Evolutionary conservation across 2,113 vertebrate genomes (phyloP), one percentile per base, ranked within the genome.

Genomic region (Chrysochloris asiatica): DNA sequence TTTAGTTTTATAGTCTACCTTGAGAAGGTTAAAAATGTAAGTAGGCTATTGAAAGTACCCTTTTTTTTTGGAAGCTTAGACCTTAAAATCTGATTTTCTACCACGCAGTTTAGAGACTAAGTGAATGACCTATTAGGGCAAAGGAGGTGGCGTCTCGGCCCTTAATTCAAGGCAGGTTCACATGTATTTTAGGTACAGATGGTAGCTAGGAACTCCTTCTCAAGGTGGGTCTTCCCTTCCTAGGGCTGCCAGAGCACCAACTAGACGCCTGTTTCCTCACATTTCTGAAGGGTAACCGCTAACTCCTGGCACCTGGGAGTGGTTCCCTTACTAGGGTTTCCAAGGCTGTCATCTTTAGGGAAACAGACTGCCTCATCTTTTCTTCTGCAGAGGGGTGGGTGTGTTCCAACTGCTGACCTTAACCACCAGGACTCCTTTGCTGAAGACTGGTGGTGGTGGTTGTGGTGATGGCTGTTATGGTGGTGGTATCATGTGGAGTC

Each of bases 1-100:
- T 89, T 78, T 77, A 54, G 47, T 83, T 89, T 86, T 83, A 47
- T 75, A 56, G 36, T 26, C 6, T 88, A 63, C 54, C 21, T 54
- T 71, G 75, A 63, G 33, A 92, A 80, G 38, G 73, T 90, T 67
- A 83, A 36, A 83, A 65, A 54, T 82, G 43, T 65, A 28, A 86
- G 45, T 52, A 75, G 41, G 22, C 36, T 82, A 50, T 67, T 79
- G 52, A 61, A 19, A 86, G 38, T 63, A 71, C 56, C 7, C 21
- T 86, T 83, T 48, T 92, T 89, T 78, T 54, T 22, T 54, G 63
- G 84, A n/a, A 71, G 48, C 48, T 26, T 88, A 73, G 72, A 72
- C 22, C 50, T 41, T 72, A 33, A 75, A 78, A 45, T 63, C 26
- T 72, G 85, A 82, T 19, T 83, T 90, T 87, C 13, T 63, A 8